A percentile compares a stretch with the other conserved stretches of the same genome.
phyloP scores from a whole-genome alignment of 2,797 vertebrate genomes.

The Alexandromys oeconomus region DNA sequence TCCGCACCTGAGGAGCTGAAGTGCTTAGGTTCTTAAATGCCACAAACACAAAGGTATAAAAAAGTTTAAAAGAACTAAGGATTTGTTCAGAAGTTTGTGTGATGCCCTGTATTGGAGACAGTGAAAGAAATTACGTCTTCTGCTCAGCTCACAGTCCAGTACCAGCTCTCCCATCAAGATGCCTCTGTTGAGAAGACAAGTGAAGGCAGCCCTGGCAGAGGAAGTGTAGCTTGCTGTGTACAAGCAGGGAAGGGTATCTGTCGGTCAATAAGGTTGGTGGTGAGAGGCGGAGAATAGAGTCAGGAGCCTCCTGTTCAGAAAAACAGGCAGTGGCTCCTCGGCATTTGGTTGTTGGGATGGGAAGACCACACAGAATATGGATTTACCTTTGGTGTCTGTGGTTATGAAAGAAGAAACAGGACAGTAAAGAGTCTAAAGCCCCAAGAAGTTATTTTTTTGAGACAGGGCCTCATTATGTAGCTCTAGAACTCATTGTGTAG shows the following conservation, averaged over 20 bases:
- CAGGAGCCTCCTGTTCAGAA: fast-evolving
- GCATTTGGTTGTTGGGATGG: background rate
- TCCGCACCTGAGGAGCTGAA: background rate
- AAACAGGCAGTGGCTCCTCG: background rate
- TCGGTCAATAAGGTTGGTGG: background rate
- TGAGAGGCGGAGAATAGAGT: fast-evolving
- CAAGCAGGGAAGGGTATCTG: background rate
- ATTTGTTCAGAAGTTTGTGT: background rate
- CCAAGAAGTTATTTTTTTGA: background rate
- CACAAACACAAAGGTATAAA: background rate
- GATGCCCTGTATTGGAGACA: background rate
- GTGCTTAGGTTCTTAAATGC: background rate
- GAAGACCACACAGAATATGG: background rate
- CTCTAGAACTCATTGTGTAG: background rate
- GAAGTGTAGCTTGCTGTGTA: background rate
- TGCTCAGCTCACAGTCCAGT: background rate
- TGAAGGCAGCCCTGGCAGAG: background rate
- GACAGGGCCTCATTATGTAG: background rate
- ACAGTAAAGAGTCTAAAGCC: background rate
- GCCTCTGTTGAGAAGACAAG: background rate
- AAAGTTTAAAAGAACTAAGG: background rate
- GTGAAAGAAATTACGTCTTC: background rate
- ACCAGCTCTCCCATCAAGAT: background rate
- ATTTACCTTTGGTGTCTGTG: background rate
- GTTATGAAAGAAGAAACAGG: background rate